Base-by-base conservation (phyloP, 2,113 vertebrate genomes). In the Oreotrochilus melanogaster region DNA sequence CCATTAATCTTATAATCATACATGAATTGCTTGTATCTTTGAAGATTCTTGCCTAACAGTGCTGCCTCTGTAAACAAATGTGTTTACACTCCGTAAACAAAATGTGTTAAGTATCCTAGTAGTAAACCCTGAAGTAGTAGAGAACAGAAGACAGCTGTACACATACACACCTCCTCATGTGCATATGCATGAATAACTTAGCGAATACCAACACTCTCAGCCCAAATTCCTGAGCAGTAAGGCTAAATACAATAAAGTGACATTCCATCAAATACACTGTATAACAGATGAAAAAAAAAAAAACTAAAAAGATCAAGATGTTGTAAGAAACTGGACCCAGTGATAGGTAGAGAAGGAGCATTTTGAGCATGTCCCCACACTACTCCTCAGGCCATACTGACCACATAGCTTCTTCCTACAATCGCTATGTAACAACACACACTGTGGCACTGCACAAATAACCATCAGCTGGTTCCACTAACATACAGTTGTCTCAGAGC, bases 161-260 rank as follows among this genome's bases (percentile, higher is more conserved):
- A 6, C 1, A 2, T 45, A 39, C 39, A 39, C 39, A 39, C 11
- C 69, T 95, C 62, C 91, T 64, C 42, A 43, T 35, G 24, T 57
- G 69, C 74, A 66, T 45, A 82, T 75, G 57, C 89, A 76, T 71
- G 62, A 78, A 78, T 7, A n/a, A 82, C 72, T 89, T 90, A 75
- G 71, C 78, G 80, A 95, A 58, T 42, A 78, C 45, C 92, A 94
- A 92, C 57, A 91, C 7, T n/a, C 19, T 33, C 45, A 71, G 91
- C 60, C 72, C 58, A 73, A 86, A 82, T 42, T 94, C 87, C 73
- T 89, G 42, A 88, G 65, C 89, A 78, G 86, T 80, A 84, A 90
- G 65, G 54, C 74, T 91, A 57, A 64, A 47, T 39, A 24, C 78
- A 96, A 35, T 33, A 82, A 62, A 84, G 87, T 15, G 13, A 84